Conservation (phyloP, 2,113 vertebrate genomes). For the Rhipidura dahli region DNA sequence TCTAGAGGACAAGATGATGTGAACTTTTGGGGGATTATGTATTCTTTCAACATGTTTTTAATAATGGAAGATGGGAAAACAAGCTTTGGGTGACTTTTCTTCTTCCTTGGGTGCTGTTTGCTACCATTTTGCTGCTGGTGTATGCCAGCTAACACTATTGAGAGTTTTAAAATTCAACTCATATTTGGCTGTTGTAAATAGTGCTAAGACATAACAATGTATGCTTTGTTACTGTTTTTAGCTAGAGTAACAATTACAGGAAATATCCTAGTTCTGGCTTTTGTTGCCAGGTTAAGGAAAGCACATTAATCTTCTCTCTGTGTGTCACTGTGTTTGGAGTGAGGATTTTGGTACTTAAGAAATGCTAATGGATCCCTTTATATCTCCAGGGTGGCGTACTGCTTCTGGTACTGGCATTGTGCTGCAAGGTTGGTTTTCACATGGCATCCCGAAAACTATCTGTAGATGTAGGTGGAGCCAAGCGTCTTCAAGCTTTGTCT, state of each 20-base stretch:
- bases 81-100: neutral
- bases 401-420: conserved; percentile 87
- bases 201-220: neutral
- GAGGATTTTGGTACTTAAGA: neutral
- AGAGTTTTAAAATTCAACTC: neutral
- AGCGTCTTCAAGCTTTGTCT: conserved; percentile 92
- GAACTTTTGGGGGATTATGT: neutral
- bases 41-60: neutral
- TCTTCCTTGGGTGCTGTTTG: neutral
- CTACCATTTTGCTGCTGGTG: neutral
- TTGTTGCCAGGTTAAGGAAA: neutral
- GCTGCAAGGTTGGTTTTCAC: conserved; percentile 93
- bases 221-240: neutral
- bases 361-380: neutral
- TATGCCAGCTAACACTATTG: neutral
- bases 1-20: neutral
- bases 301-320: neutral
- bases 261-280: neutral
- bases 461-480: conserved; percentile 90
- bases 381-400: conserved; percentile 89
- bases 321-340: neutral
- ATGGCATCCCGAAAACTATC: conserved; percentile 90
- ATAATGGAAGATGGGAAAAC: neutral
- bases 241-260: neutral
- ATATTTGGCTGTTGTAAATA: neutral